These are phyloP conservation scores for Tokudaia tokunoshimensis DNA, from an alignment of 2,797 vertebrate genomes.

Conservation along the genomic window DNA sequence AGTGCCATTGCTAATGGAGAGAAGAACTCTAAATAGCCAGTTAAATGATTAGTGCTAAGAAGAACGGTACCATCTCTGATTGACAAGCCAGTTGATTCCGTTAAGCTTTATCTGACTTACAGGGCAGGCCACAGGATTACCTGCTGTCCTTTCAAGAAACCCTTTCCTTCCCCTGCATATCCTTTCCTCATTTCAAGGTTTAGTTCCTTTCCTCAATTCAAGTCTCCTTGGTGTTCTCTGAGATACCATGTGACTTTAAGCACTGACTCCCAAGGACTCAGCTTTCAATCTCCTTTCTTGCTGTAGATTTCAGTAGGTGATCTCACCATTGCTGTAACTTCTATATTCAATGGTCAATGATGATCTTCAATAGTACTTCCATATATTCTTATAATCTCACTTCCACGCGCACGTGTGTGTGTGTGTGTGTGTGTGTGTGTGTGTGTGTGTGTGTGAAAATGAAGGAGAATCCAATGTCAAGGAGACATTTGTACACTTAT, in stretches of 20 bases:
- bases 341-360: not conserved
- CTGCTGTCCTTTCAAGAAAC: not conserved
- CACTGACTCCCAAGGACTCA: not conserved
- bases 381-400: not conserved
- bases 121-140: too few species aligned
- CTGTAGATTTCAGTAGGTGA: not conserved
- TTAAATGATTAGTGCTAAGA: not conserved
- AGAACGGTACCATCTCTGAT: not conserved
- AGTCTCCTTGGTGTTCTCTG: too few species aligned
- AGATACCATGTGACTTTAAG: not conserved
- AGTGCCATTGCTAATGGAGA: not conserved
- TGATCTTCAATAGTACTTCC: not conserved
- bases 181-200: not conserved
- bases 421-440: too few species aligned
- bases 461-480: not conserved
- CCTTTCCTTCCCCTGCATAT: not conserved
- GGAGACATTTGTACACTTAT: not conserved
- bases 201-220: not conserved
- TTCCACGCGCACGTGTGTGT: too few species aligned
- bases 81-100: not conserved
- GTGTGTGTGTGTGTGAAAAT: not conserved
- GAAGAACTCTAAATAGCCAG: not conserved
- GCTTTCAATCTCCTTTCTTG: not conserved
- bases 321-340: not conserved
- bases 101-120: too few species aligned